phyloP scores from a whole-genome alignment of 2,797 vertebrate genomes.

The Enteromius treurensis region DNA sequence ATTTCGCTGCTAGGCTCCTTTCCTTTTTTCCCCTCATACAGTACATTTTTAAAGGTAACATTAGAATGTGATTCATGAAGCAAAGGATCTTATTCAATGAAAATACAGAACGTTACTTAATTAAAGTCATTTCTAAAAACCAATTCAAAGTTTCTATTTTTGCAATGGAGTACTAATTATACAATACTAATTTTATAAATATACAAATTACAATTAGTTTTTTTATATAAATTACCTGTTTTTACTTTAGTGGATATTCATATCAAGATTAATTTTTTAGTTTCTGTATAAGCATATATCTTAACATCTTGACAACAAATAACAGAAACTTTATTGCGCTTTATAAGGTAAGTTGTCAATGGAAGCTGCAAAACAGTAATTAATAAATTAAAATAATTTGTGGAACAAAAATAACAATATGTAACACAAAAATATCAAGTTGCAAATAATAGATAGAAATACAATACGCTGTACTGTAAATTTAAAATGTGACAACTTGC shows the following conservation, averaged over 20 bases:
- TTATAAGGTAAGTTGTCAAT: background rate
- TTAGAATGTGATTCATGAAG: background rate
- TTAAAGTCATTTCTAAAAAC: background rate
- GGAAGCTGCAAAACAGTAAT: background rate
- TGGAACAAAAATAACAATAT: background rate
- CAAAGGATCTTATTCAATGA: background rate
- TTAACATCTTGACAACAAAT: background rate
- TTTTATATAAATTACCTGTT: background rate
- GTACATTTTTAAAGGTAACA: background rate
- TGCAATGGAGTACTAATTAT: background rate
- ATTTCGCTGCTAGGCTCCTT: slow-evolving; percentile 46
- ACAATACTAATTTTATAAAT: no score
- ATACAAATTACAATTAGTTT: no score
- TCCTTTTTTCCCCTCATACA: background rate
- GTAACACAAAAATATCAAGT: background rate
- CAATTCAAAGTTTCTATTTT: background rate
- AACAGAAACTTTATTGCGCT: background rate
- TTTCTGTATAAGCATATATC: background rate
- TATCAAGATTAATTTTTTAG: background rate
- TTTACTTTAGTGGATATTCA: background rate
- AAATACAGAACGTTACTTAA: background rate
- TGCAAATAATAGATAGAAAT: background rate
- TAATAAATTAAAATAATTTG: background rate
- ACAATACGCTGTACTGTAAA: background rate
- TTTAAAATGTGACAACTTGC: background rate